These are phyloP conservation scores for Drosophila melanica DNA, from an alignment of 1,140 invertebrate genomes.

Conservation along the genomic window DNA sequence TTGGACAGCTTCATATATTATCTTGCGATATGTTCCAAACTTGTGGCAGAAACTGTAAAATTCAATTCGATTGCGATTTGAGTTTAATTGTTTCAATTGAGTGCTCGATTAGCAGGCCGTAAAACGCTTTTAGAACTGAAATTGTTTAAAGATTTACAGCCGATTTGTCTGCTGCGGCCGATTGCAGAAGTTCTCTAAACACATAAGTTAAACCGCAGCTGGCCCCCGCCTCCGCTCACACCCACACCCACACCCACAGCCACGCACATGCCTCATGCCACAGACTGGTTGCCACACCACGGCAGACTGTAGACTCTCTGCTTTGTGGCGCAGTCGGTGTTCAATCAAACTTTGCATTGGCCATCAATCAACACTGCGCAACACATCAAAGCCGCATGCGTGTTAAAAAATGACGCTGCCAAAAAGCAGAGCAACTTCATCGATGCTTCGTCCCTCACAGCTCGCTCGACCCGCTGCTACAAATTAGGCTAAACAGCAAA, in stretches of 20 bases:
- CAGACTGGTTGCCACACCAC: slow-evolving; percentile 10
- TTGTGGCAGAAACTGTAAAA: background rate
- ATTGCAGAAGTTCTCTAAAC: slow-evolving; percentile 22
- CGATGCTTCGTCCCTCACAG: background rate
- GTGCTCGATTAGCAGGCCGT: slow-evolving; percentile 32
- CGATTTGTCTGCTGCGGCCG: slow-evolving; percentile 7
- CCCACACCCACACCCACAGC: too few relatives aligned
- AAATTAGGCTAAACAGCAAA: slow-evolving; percentile 68
- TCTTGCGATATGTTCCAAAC: background rate
- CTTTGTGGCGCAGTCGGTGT: slow-evolving; percentile 33
- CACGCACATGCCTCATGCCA: background rate
- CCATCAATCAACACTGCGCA: slow-evolving; percentile 64
- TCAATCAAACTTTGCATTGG: slow-evolving; percentile 75
- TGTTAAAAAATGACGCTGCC: slow-evolving; percentile 53
- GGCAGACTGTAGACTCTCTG: background rate
- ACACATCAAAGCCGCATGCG: slow-evolving; percentile 66
- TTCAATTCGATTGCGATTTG: background rate
- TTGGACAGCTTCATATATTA: too few relatives aligned
- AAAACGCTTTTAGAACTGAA: slow-evolving; percentile 54
- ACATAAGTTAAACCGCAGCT: slow-evolving; percentile 25
- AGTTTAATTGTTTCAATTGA: background rate
- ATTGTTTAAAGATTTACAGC: slow-evolving; percentile 54
- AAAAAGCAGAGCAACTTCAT: slow-evolving; percentile 46
- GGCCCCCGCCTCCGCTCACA: too few relatives aligned
- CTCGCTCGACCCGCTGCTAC: too few relatives aligned